Conservation (phyloP, 2,113 vertebrate genomes). For the Dipodomys spectabilis region DNA sequence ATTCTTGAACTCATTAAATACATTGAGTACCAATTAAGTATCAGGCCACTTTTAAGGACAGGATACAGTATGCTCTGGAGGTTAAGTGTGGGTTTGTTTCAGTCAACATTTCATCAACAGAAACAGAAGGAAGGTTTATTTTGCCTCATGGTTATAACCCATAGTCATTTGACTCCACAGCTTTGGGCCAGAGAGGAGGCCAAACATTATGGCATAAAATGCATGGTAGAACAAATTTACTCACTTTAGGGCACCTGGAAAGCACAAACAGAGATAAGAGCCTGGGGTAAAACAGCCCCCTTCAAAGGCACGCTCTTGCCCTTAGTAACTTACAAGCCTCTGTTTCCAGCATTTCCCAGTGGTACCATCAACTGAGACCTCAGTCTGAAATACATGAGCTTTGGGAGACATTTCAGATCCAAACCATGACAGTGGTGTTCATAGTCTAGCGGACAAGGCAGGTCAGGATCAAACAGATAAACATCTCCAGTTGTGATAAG, state of each 20-base stretch:
- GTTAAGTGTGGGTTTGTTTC: not conserved
- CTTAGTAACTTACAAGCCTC: not conserved
- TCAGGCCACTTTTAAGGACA: not conserved
- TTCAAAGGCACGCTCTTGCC: not conserved
- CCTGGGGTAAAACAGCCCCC: not conserved
- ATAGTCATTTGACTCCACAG: not conserved
- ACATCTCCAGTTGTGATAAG: not conserved
- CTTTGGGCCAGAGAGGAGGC: not conserved
- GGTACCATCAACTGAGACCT: not conserved
- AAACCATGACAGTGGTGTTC: not conserved
- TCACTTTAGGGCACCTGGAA: not conserved
- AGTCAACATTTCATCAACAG: not conserved
- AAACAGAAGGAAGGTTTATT: not conserved
- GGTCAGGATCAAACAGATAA: not conserved
- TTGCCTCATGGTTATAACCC: not conserved
- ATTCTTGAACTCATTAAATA: not conserved
- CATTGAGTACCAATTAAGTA: not conserved
- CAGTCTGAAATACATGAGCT: not conserved
- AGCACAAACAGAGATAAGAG: not conserved
- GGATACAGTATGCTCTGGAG: not conserved
- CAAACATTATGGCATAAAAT: not conserved
- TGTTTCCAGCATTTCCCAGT: no score
- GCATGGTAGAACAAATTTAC: not conserved
- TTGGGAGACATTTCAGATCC: not conserved
- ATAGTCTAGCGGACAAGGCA: not conserved